Conservation (phyloP, 2,888 invertebrate species). For the Drosophila engyochracea region DNA sequence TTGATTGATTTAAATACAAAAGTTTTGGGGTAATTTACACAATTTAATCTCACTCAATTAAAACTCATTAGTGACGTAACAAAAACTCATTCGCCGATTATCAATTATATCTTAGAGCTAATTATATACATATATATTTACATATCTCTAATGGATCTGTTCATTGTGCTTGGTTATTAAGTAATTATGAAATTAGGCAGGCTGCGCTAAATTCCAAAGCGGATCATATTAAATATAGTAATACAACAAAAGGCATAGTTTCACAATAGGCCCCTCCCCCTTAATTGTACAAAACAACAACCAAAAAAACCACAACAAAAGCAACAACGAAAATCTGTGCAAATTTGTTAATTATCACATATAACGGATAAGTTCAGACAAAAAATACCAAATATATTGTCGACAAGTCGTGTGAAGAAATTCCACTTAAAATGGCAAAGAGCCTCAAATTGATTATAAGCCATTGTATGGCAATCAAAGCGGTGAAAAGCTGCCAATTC, state of each 20-base stretch:
- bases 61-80: constrained; percentile 41
- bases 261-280: constrained; percentile 7
- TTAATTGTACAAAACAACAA: constrained; percentile 17
- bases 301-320: background rate
- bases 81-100: constrained; percentile 21
- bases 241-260: constrained; percentile 38
- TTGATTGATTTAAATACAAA: background rate
- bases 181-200: constrained; percentile 34
- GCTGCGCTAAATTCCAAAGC: constrained; percentile 9
- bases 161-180: constrained; percentile 39
- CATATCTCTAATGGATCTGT: constrained; percentile 12
- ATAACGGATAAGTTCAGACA: constrained; percentile 31
- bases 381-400: constrained; percentile 3
- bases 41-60: constrained; percentile 10
- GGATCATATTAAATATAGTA: constrained; percentile 31
- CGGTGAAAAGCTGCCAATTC: constrained; percentile 7
- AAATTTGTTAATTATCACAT: constrained; percentile 74
- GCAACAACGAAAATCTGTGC: constrained; percentile 39
- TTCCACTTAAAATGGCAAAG: constrained; percentile 21
- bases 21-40: constrained; percentile 30
- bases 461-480: constrained; percentile 8
- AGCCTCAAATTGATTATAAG: constrained; percentile 24
- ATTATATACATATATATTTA: constrained; percentile 12
- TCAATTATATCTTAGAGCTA: constrained; percentile 5
- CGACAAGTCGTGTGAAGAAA: constrained; percentile 41